Evolutionary conservation across 2,113 vertebrate species (phyloP), one percentile per base, ranked within the genome.

Genomic region (Morone chrysops): DNA sequence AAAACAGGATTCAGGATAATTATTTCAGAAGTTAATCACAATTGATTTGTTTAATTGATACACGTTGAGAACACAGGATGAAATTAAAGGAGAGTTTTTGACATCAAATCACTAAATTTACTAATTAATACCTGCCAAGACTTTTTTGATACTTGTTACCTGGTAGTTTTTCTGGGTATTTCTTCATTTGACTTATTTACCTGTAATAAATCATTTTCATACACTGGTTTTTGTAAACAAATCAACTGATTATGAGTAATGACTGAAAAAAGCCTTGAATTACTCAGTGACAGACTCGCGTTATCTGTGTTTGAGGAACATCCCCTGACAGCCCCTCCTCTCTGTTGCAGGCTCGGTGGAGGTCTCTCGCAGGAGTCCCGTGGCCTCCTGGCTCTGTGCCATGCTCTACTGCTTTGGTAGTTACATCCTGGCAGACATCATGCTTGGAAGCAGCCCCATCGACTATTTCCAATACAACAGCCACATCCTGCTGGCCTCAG

Each of bases 371-470:
- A 95, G 89, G 89, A 99, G 97, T 86, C 98, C 98, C 0, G 93
- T 97, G 78, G 97, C 97, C 8, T 99, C 98, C 56, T 99, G 98
- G 98, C 94, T 99, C 16, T 97, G 97, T 0, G 98, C 98, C 17
- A 99, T 99, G 98, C 97, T 99, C 14, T 98, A 99, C 90, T 99
- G 98, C 92, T 99, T 99, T 3, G 97, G 97, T 41, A 99, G 98
- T 82, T 99, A 99, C 92, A 97, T 99, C 83, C 95, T 99, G 20
- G 98, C 98, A 13, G 97, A 97, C 87, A 89, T 99, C 78, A 93
- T 99, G 70, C 97, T 99, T 0, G 98, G 98, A 70, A 95, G 96
- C 88, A 95, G 97, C 40, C 95, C 97, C 18, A 40, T 99, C 0
- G 95, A 96, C 85, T 96, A 96, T 86, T 99, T 99, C 95, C 97